Conservation (phyloP, 1,140 invertebrate species). For the honey bee (Apis mellifera) region Amel_HAv3.1 CM009945.2:5671501-5672000, state of each 20-base stretch:
- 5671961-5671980: background rate
- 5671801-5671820: constrained; percentile 18
- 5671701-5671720: background rate
- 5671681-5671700: constrained; percentile 22
- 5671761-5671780: constrained; percentile 29
- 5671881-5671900: background rate
- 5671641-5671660: background rate
- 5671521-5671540: too few relatives aligned
- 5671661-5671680: constrained; percentile 1
- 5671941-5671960: background rate
- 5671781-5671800: constrained; percentile 34
- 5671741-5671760: background rate
- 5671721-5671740: constrained; percentile 8
- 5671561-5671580: background rate
- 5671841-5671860: background rate
- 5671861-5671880: constrained; percentile 5
- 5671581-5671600: background rate
- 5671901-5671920: constrained; percentile 30
- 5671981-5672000: background rate
- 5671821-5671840: constrained; percentile 18
- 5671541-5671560: too few relatives aligned
- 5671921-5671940: background rate
- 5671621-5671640: constrained; percentile 22
- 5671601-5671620: background rate
- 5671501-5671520: too few relatives aligned